phyloP scores from a whole-genome alignment of 2,797 vertebrate species.

The Ficedula albicollis region DNA sequence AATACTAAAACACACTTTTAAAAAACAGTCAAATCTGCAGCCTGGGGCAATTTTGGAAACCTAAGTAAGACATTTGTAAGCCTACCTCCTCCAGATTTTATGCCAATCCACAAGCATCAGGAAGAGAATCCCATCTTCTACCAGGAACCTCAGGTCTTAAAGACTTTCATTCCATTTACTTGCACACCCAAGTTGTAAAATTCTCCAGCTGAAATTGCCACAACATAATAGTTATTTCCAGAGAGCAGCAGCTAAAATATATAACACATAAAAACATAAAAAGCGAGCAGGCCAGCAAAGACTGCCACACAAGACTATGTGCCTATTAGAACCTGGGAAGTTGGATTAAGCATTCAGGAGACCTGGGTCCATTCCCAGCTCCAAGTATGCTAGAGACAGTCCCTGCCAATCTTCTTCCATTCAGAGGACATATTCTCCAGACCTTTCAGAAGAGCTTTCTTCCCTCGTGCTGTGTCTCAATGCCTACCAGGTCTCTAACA shows the following conservation, averaged over 20 bases:
- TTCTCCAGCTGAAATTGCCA: background rate
- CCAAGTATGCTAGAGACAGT: background rate
- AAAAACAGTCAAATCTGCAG: background rate
- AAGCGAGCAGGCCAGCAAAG: background rate
- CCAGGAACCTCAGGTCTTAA: background rate
- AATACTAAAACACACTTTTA: background rate
- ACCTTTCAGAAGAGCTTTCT: background rate
- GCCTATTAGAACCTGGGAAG: background rate
- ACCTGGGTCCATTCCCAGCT: background rate
- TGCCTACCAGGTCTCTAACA: background rate
- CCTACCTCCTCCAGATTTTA: background rate
- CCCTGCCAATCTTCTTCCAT: background rate
- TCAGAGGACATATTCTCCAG: accelerated
- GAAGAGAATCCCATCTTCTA: background rate
- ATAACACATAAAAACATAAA: background rate
- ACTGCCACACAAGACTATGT: background rate
- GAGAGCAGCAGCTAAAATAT: background rate
- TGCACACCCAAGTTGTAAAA: background rate
- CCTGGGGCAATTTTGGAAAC: background rate
- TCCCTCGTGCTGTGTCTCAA: background rate
- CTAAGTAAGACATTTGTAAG: background rate
- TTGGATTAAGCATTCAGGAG: background rate
- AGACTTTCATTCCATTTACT: background rate
- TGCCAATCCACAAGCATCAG: background rate
- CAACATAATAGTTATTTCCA: background rate